phyloP scores from a whole-genome alignment of 2,113 vertebrate genomes.

The Pachycephala philippinensis region DNA sequence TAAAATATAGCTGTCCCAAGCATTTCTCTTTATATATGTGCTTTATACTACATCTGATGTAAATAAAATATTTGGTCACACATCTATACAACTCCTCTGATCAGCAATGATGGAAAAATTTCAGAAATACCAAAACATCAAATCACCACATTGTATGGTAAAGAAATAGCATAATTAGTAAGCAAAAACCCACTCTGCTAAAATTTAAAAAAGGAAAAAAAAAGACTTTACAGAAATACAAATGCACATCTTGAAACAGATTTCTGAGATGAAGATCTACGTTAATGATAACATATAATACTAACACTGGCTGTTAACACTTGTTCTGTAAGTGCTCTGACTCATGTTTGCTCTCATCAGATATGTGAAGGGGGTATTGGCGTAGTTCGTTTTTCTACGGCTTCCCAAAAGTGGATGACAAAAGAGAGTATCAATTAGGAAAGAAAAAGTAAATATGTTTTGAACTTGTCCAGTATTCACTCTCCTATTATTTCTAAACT shows the following conservation, averaged over 20 bases:
- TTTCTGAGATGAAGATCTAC: not conserved
- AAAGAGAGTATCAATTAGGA: not conserved
- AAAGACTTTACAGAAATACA: not conserved
- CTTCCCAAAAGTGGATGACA: not conserved
- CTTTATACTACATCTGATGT: not conserved
- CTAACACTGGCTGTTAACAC: not conserved
- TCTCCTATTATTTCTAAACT: not conserved
- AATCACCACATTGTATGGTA: not conserved
- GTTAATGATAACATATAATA: not conserved
- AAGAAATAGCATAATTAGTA: not conserved
- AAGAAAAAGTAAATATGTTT: not conserved
- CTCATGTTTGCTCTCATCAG: not conserved
- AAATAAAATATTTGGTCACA: not conserved
- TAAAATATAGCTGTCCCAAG: not conserved
- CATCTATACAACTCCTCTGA: not conserved
- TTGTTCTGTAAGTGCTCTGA: not conserved
- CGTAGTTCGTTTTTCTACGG: not conserved
- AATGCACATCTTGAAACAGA: not conserved
- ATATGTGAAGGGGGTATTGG: not conserved
- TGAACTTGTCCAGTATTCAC: not conserved
- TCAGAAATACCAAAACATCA: not conserved
- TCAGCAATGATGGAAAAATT: not conserved
- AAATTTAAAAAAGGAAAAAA: not conserved
- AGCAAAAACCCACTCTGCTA: not conserved
- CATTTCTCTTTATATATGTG: not conserved